These are phyloP conservation scores for Nematostella vectensis DNA, from an alignment of 92 coral and sea anemone species.

Conservation along the genomic window DNA sequence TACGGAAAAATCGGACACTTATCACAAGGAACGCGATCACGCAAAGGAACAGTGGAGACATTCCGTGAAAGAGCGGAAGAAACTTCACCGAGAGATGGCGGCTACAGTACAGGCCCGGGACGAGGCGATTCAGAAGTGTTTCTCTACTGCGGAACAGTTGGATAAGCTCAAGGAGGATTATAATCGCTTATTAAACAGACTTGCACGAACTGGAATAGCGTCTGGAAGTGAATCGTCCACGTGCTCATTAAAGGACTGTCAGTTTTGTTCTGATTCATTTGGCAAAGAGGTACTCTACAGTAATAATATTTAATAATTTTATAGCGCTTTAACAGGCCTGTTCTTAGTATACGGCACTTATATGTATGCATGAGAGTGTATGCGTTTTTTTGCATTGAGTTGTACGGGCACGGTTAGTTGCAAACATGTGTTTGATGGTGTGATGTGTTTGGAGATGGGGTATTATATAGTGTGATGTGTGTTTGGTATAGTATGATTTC, in stretches of 20 bases:
- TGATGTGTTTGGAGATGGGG: no score
- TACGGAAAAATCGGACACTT: constrained; percentile 69
- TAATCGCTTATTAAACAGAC: constrained; percentile 65
- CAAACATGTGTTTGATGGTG: no score
- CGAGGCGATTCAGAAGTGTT: constrained; percentile 91
- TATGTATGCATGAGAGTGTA: no score
- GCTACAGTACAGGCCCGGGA: constrained; percentile 78
- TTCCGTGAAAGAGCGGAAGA: constrained; percentile 83
- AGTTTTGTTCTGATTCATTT: constrained; percentile 58
- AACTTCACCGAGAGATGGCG: constrained; percentile 77
- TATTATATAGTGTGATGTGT: no score
- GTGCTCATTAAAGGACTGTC: constrained; percentile 78
- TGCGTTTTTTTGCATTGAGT: no score
- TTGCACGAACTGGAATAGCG: constrained; percentile 63
- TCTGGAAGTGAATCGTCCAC: constrained; percentile 75
- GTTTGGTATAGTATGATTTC: no score
- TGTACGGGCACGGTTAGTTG: no score
- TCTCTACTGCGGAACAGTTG: constrained; percentile 83
- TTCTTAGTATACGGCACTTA: no score
- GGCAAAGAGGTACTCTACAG: no score
- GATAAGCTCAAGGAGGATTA: constrained; percentile 84
- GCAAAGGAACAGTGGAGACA: constrained; percentile 94
- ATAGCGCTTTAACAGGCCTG: no score
- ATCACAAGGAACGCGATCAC: constrained; percentile 70
- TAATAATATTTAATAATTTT: no score